Percentiles rank a stretch among this genome's conserved stretches.
Conservation (phyloP, 1,140 invertebrate species). For the Philaenus spumarius region DNA sequence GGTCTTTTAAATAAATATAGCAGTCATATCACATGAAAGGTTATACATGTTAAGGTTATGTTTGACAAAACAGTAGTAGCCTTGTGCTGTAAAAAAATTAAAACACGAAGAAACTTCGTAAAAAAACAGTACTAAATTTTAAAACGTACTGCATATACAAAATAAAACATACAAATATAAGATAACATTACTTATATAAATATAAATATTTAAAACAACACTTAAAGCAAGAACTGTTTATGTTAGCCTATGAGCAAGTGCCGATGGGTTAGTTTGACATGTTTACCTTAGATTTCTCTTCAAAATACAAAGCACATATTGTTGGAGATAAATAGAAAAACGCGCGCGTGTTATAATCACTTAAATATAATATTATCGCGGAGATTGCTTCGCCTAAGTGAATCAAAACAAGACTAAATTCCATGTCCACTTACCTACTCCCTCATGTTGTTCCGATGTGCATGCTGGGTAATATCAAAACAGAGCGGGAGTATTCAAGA, state of each 20-base stretch:
- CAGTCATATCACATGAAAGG: too few species aligned
- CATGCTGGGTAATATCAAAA: slow-evolving; percentile 27
- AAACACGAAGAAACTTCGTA: too few species aligned
- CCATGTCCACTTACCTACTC: slow-evolving; percentile 31
- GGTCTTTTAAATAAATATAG: too few species aligned
- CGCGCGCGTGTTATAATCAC: slow-evolving; percentile 1
- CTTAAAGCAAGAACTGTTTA: background rate
- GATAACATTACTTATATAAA: background rate
- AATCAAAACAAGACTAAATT: slow-evolving; percentile 29
- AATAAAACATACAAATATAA: background rate
- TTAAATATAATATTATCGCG: slow-evolving; percentile 6
- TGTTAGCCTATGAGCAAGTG: background rate
- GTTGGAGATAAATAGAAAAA: background rate
- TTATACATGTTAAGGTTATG: too few species aligned
- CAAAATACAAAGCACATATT: background rate
- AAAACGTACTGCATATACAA: background rate
- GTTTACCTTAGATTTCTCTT: background rate
- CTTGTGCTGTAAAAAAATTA: too few species aligned
- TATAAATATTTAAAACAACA: background rate
- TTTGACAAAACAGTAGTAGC: too few species aligned
- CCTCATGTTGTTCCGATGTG: slow-evolving; percentile 30
- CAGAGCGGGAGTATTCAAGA: slow-evolving; percentile 15
- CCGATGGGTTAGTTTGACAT: background rate
- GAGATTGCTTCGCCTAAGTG: slow-evolving; percentile 25
- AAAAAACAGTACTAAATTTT: too few species aligned